Conservation (phyloP, 2,888 invertebrate genomes). For the Aleiodes alternator region DNA sequence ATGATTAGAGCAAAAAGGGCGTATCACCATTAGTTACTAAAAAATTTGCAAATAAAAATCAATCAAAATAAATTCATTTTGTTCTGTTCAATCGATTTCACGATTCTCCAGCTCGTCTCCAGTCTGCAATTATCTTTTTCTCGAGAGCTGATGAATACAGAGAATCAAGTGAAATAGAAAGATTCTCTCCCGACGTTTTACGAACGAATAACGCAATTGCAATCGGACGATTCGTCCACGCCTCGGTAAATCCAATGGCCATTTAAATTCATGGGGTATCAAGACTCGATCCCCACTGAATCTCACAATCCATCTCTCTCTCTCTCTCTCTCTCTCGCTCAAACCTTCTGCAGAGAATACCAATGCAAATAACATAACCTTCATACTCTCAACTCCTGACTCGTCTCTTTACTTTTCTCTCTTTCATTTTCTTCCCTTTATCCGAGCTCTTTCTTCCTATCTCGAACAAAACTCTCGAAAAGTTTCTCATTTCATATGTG, state of each 20-base stretch:
- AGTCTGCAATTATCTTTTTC: neutral
- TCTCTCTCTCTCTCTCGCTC: constrained; percentile 22
- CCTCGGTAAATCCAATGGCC: constrained; percentile 24
- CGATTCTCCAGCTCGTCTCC: neutral
- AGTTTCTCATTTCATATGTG: neutral
- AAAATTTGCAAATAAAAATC: neutral
- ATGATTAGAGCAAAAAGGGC: too few relatives aligned
- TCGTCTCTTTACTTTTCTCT: constrained; percentile 27
- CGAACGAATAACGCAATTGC: constrained; percentile 28
- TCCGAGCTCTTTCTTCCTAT: constrained; percentile 26
- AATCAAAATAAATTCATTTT: neutral
- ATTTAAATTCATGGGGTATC: constrained; percentile 35
- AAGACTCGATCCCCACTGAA: constrained; percentile 9
- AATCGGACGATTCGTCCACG: constrained; percentile 4
- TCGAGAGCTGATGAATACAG: neutral
- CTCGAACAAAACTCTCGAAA: constrained; percentile 22
- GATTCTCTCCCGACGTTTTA: constrained; percentile 12
- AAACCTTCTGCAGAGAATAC: constrained; percentile 17
- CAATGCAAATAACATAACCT: constrained; percentile 22
- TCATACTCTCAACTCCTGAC: constrained; percentile 25
- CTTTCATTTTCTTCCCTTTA: constrained; percentile 33
- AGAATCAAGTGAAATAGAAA: neutral
- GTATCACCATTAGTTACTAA: too few relatives aligned
- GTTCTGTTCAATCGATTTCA: neutral
- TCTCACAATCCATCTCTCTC: neutral